These are phyloP conservation scores for Monoplex corrugatus DNA, from an alignment of 2,888 invertebrate genomes.

Conservation along the genomic window DNA sequence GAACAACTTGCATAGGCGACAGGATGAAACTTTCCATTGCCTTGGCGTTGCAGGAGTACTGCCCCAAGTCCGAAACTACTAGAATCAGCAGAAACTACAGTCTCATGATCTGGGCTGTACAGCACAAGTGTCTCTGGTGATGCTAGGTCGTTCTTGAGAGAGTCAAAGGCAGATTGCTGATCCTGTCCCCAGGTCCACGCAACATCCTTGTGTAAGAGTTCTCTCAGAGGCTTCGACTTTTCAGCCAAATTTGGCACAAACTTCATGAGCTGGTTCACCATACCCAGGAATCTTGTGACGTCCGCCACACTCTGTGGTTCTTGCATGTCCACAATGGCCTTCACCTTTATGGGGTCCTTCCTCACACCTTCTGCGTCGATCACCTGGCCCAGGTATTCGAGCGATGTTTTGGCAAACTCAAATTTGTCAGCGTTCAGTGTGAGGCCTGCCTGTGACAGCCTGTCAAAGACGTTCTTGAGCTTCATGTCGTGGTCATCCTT, in stretches of 20 bases:
- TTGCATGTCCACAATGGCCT: slow-evolving; percentile 57
- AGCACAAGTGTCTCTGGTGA: background rate
- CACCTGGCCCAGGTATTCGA: slow-evolving; percentile 76
- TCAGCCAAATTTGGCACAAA: slow-evolving; percentile 39
- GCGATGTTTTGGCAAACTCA: background rate
- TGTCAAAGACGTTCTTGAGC: background rate
- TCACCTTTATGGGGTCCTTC: slow-evolving; percentile 82
- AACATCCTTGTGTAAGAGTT: slow-evolving; percentile 7
- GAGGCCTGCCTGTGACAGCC: background rate
- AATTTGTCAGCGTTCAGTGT: slow-evolving; percentile 7
- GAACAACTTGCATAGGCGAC: background rate
- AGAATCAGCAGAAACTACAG: slow-evolving; percentile 31
- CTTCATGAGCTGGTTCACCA: slow-evolving; percentile 44
- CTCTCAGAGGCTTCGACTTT: slow-evolving; percentile 5
- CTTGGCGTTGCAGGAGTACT: slow-evolving; percentile 1
- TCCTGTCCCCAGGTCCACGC: slow-evolving; percentile 17
- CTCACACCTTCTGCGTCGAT: slow-evolving; percentile 84
- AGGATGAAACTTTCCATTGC: slow-evolving; percentile 11
- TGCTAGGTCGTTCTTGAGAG: background rate
- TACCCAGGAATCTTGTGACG: slow-evolving; percentile 36
- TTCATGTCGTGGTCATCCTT: background rate
- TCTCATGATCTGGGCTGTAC: background rate
- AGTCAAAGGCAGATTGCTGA: background rate
- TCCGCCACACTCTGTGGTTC: background rate
- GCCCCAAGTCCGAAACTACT: background rate